Evolutionary conservation across 64 coral and sea anemone genomes (phyloP).

Genomic region (Acropora yongei): DNA sequence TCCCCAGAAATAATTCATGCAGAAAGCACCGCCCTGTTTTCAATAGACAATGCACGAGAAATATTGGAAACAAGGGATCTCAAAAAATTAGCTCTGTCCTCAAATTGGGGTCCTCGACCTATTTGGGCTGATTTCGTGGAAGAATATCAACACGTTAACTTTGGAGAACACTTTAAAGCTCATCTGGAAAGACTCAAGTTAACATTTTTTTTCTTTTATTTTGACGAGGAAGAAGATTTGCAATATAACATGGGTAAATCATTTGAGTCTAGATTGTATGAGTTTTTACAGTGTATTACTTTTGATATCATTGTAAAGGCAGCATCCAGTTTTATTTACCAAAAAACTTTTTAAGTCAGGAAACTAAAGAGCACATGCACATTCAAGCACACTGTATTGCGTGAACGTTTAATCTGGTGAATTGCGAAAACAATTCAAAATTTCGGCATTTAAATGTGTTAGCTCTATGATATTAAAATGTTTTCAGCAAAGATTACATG

Average conservation of each 20-base stretch:
- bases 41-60: constrained; percentile 65
- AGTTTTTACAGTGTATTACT: constrained; percentile 70
- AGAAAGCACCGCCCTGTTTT: constrained; percentile 64
- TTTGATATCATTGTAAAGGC: constrained; percentile 82
- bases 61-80: constrained; percentile 65
- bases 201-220: too few species aligned
- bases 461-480: constrained; percentile 88
- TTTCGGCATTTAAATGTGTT: constrained; percentile 83
- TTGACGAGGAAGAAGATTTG: too few species aligned
- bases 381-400: constrained; percentile 78
- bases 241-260: constrained; percentile 7
- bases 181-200: too few species aligned
- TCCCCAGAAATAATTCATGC: constrained; percentile 64
- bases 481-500: constrained; percentile 90
- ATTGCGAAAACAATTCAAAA: constrained; percentile 83
- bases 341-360: constrained; percentile 70
- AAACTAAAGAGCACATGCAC: constrained; percentile 77
- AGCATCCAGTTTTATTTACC: constrained; percentile 79
- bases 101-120: too few species aligned
- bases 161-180: too few species aligned
- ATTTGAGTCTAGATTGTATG: constrained; percentile 17
- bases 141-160: too few species aligned
- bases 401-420: constrained; percentile 76
- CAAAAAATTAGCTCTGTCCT: constrained; percentile 57
- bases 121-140: too few species aligned